Conservation (phyloP, 2,797 vertebrate genomes). For the Danio kyathit region DNA sequence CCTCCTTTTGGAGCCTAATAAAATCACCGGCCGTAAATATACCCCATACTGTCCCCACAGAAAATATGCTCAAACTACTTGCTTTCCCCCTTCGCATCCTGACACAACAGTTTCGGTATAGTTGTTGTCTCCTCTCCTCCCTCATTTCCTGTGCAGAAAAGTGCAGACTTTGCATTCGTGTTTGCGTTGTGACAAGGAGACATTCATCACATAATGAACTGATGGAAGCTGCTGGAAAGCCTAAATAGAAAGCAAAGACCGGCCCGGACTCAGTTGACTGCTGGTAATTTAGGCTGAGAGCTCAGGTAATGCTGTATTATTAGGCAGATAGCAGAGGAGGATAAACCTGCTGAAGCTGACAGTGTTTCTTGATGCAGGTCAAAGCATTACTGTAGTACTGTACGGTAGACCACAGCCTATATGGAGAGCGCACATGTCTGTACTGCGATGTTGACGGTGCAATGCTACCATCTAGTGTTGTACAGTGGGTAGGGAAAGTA, state of each 20-base stretch:
- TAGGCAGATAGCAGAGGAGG: slow-evolving; percentile 34
- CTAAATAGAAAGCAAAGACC: slow-evolving; percentile 65
- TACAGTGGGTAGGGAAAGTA: too few species aligned
- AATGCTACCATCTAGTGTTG: slow-evolving; percentile 77
- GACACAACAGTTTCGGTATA: slow-evolving; percentile 64
- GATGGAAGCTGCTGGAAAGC: slow-evolving; percentile 71
- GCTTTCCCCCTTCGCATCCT: slow-evolving; percentile 65
- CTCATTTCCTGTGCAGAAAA: slow-evolving; percentile 54
- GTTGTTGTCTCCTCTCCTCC: slow-evolving; percentile 9
- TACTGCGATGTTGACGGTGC: slow-evolving; percentile 44
- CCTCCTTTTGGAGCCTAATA: slow-evolving; percentile 43
- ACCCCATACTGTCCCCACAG: slow-evolving; percentile 54
- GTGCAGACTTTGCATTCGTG: slow-evolving; percentile 70
- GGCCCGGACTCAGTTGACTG: slow-evolving; percentile 57
- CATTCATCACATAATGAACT: slow-evolving; percentile 80
- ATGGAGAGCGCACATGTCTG: not conserved
- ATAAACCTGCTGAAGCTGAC: slow-evolving; percentile 50
- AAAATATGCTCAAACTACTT: slow-evolving; percentile 66
- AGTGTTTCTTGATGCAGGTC: slow-evolving; percentile 31
- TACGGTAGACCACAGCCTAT: not conserved
- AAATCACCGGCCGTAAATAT: slow-evolving; percentile 69
- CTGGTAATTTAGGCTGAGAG: slow-evolving; percentile 58
- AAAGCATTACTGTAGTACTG: slow-evolving; percentile 6
- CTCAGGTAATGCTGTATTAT: slow-evolving; percentile 56
- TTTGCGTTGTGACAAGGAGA: slow-evolving; percentile 70